A percentile compares a stretch with the other conserved stretches of the same genome.
phyloP scores from a whole-genome alignment of 2,888 invertebrate genomes.

The Phymatocera aterrima region DNA sequence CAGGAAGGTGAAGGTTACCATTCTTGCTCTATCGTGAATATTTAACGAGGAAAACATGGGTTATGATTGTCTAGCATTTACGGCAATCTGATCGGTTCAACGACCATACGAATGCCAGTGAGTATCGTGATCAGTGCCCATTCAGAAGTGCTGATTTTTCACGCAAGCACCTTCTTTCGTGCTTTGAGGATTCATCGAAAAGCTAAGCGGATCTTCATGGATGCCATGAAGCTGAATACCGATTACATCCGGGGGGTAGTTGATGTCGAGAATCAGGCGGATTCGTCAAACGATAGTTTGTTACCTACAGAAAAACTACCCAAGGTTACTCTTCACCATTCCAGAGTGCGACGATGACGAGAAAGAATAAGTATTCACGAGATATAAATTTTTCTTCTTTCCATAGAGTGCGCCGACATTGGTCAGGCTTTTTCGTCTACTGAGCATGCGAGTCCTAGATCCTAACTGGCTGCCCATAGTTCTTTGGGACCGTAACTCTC shows the following conservation, averaged over 20 bases:
- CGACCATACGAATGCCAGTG: constrained; percentile 12
- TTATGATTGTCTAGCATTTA: neutral
- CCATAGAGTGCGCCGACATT: neutral
- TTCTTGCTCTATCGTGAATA: neutral
- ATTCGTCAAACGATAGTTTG: neutral
- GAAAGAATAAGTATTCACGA: neutral
- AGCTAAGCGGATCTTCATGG: constrained; percentile 4
- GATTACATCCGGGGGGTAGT: constrained; percentile 14
- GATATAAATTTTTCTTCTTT: neutral
- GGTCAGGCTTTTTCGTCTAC: neutral
- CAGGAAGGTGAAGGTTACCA: constrained; percentile 9
- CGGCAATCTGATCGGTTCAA: constrained; percentile 17
- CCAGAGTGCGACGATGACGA: neutral
- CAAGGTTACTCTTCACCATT: neutral
- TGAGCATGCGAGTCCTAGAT: constrained; percentile 30
- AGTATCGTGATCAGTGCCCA: constrained; percentile 23
- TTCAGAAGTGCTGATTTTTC: constrained; percentile 10
- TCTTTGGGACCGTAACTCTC: constrained; percentile 13
- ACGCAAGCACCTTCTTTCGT: neutral
- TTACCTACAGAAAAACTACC: neutral
- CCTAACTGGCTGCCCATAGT: constrained; percentile 26
- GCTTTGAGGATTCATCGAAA: constrained; percentile 19
- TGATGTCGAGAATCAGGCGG: neutral
- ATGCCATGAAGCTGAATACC: constrained; percentile 25
- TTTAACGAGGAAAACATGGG: neutral